A percentile compares a stretch with the other conserved stretches of the same genome.
Evolutionary conservation across 2,113 vertebrate species (phyloP).

Genomic region (Vombatus ursinus): DNA sequence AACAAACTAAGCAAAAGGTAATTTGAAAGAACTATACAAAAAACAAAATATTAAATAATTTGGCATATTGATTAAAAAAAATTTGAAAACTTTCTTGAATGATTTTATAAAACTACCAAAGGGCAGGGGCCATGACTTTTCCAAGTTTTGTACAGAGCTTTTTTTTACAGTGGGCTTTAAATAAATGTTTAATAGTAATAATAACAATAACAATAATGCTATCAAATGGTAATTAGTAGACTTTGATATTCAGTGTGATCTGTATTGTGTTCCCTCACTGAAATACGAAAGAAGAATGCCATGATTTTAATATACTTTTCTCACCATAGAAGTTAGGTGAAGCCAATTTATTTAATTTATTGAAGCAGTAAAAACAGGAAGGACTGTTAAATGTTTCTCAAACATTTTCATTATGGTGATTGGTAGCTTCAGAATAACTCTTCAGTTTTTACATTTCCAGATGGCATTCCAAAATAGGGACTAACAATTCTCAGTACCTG

Average conservation of each 20-base stretch:
- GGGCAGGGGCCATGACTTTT: neutral
- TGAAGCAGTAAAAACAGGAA: neutral
- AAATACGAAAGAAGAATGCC: neutral
- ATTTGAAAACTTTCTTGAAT: neutral
- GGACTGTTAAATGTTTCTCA: neutral
- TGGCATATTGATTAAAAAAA: neutral
- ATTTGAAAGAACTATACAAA: neutral
- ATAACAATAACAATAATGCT: neutral
- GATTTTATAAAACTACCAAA: neutral
- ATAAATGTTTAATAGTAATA: conserved; percentile 6
- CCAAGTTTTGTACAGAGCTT: neutral
- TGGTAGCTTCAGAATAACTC: neutral
- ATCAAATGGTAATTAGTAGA: neutral
- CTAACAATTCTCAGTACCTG: neutral
- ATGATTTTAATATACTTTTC: neutral
- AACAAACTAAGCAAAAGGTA: neutral
- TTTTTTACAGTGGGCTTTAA: neutral
- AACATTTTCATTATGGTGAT: neutral
- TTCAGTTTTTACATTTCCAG: neutral
- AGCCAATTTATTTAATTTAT: conserved; percentile 14
- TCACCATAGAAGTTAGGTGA: neutral
- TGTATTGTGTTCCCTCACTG: neutral
- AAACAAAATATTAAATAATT: neutral
- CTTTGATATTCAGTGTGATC: neutral
- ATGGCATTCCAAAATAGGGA: neutral